These are phyloP conservation scores for Cosmia trapezina DNA, from an alignment of 2,888 invertebrate genomes.

Conservation along the genomic window DNA sequence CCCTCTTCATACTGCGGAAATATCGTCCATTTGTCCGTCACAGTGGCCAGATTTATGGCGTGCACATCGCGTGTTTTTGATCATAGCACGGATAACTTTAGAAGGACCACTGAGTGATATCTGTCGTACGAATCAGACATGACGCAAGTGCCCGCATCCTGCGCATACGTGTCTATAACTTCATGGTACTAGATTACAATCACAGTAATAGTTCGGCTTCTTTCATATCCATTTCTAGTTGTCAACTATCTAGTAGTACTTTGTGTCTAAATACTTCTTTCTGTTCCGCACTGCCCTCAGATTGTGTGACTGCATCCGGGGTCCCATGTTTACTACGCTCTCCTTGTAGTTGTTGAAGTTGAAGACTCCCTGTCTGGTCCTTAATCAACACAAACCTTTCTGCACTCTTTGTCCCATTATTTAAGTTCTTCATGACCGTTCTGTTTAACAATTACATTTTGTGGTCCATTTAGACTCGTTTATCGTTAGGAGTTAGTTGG, in stretches of 20 bases:
- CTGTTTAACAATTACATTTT: not conserved
- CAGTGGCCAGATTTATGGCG: conserved; percentile 16
- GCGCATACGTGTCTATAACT: not conserved
- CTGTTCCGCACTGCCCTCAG: not conserved
- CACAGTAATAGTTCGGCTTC: not conserved
- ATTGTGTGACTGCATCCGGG: not conserved
- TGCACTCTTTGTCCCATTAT: not conserved
- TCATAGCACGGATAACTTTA: conserved; percentile 9
- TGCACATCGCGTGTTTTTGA: conserved; percentile 17
- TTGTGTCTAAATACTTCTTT: not conserved
- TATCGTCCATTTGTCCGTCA: conserved; percentile 40
- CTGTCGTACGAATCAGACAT: not conserved
- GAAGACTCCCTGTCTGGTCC: not conserved
- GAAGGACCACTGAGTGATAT: conserved; percentile 3
- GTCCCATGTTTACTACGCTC: not conserved
- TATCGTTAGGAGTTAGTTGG: conserved; percentile 7
- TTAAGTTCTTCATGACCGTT: not conserved
- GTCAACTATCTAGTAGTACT: not conserved
- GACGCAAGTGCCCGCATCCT: not conserved
- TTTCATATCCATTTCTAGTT: not conserved
- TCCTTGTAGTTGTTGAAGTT: not conserved
- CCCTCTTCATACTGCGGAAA: conserved; percentile 33
- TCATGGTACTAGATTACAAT: not conserved
- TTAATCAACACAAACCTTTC: not conserved
- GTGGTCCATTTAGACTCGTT: not conserved